phyloP scores from a whole-genome alignment of 2,113 vertebrate species.

The Lagenorhynchus albirostris region DNA sequence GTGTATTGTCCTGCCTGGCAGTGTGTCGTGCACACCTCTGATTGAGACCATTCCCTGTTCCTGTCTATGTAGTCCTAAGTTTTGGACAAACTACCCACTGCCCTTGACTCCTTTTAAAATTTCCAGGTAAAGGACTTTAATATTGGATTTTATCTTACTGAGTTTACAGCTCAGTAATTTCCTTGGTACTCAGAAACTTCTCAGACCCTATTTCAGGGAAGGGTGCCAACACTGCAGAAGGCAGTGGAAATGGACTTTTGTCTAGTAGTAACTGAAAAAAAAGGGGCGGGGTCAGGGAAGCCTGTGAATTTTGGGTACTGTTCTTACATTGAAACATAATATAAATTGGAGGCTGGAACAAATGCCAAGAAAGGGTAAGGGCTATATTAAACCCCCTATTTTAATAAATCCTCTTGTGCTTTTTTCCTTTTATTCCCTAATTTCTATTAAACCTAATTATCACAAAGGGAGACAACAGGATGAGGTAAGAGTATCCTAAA shows the following conservation, averaged over 20 bases:
- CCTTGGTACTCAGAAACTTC: background rate
- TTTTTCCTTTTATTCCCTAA: background rate
- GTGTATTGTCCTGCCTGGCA: background rate
- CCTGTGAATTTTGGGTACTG: background rate
- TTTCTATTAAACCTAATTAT: background rate
- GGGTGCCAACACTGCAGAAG: background rate
- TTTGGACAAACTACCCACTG: background rate
- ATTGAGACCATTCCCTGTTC: background rate
- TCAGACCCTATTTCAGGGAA: background rate
- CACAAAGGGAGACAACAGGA: background rate
- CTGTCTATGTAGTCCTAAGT: background rate
- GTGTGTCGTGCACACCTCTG: background rate
- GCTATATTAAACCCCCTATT: background rate
- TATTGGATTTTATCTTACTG: background rate
- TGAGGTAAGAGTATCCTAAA: background rate
- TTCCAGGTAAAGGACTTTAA: background rate
- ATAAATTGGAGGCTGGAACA: background rate
- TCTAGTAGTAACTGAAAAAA: background rate
- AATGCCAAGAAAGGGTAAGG: background rate
- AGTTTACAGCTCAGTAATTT: slow-evolving; percentile 12
- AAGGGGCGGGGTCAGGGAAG: no score
- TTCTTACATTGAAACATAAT: background rate
- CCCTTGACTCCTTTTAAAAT: background rate
- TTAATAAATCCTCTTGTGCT: background rate
- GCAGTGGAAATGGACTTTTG: background rate